phyloP scores from a whole-genome alignment of 2,113 vertebrate genomes.

The Chauna torquata region DNA sequence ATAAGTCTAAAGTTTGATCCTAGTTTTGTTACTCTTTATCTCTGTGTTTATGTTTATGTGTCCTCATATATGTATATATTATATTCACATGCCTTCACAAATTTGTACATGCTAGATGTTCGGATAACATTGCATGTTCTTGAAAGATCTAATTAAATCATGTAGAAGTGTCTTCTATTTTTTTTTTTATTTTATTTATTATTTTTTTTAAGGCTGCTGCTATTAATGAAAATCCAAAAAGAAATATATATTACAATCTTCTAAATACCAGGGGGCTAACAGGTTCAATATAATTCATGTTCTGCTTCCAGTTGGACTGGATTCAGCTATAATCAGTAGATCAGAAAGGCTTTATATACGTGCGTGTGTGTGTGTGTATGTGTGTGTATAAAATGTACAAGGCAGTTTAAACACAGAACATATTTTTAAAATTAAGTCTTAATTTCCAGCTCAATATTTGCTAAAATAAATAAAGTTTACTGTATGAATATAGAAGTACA shows the following conservation, averaged over 20 bases:
- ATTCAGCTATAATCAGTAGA: constrained; percentile 2
- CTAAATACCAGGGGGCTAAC: neutral
- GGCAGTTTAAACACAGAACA: constrained; percentile 49
- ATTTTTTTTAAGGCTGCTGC: neutral
- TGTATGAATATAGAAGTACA: neutral
- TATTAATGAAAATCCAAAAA: neutral
- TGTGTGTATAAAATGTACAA: neutral
- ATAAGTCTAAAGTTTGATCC: neutral
- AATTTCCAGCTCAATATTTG: constrained; percentile 63
- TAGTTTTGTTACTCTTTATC: neutral
- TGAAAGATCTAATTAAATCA: neutral
- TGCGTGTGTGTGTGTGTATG: neutral
- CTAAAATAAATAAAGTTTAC: constrained; percentile 69
- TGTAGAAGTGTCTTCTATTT: neutral
- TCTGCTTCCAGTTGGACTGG: neutral
- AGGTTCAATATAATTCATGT: neutral
- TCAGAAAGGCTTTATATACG: constrained; percentile 10
- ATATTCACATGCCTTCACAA: neutral
- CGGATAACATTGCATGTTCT: neutral
- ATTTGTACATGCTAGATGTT: neutral
- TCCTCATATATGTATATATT: neutral
- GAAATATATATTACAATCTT: neutral
- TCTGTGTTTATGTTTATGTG: neutral
- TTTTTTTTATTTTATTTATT: neutral
- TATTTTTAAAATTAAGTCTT: constrained; percentile 68